phyloP scores from a whole-genome alignment of 2,797 vertebrate species.

The Crax fasciolata region DNA sequence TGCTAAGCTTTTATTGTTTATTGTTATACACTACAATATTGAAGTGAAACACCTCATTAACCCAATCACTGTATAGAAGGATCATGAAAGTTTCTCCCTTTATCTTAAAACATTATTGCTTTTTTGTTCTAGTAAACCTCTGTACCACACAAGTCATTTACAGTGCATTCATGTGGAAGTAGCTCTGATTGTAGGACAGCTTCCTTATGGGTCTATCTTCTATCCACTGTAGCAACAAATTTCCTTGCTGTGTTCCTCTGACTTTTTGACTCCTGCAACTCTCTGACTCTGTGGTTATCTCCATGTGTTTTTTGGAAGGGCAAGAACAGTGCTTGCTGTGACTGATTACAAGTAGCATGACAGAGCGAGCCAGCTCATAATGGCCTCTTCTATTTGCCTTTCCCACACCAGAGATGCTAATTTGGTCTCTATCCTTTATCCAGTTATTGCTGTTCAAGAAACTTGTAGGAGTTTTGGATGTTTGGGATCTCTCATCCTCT shows the following conservation, averaged over 20 bases:
- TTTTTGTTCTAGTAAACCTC: neutral
- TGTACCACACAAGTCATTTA: neutral
- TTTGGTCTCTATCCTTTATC: neutral
- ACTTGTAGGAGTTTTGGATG: neutral
- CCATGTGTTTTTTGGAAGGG: neutral
- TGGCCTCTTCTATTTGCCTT: neutral
- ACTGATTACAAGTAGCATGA: rapidly evolving
- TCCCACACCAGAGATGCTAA: neutral
- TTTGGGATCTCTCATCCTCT: neutral
- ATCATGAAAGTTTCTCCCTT: neutral
- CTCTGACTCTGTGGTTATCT: neutral
- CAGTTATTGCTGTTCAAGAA: neutral
- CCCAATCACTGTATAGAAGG: neutral
- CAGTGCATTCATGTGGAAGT: neutral
- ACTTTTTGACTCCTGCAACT: neutral
- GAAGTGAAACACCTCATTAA: neutral
- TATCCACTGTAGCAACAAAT: neutral
- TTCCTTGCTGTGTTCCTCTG: neutral
- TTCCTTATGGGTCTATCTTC: neutral
- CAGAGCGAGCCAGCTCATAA: rapidly evolving
- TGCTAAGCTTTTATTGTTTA: neutral
- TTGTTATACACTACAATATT: neutral
- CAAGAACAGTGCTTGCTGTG: neutral
- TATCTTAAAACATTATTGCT: neutral
- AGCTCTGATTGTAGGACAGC: neutral